A percentile compares a stretch with the other conserved stretches of the same genome.
Conservation (phyloP, 1,140 invertebrate species). For the Forficula auricularia region DNA sequence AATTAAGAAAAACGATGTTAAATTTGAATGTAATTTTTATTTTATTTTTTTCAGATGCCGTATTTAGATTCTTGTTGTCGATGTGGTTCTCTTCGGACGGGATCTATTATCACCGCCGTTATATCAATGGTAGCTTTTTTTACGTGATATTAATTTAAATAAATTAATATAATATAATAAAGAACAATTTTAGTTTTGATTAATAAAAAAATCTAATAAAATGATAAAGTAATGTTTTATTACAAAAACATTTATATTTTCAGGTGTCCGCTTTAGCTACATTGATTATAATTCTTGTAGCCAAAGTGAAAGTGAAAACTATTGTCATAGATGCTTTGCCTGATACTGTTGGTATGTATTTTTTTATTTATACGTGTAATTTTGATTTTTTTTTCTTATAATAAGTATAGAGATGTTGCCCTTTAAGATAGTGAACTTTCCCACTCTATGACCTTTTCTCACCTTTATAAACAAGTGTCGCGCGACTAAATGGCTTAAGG, state of each 20-base stretch:
- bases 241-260: constrained; percentile 14
- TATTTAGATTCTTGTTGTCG: constrained; percentile 37
- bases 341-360: constrained; percentile 24
- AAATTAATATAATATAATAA: too few species aligned
- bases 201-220: too few species aligned
- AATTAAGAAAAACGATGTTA: too few species aligned
- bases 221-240: not conserved
- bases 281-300: constrained; percentile 31
- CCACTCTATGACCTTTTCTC: too few species aligned
- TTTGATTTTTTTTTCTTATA: too few species aligned
- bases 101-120: constrained; percentile 47
- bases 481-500: too few species aligned
- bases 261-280: constrained; percentile 38
- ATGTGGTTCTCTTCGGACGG: constrained; percentile 45
- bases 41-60: constrained; percentile 15
- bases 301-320: constrained; percentile 45
- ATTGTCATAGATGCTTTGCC: constrained; percentile 44
- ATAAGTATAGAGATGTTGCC: too few species aligned
- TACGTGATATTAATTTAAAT: too few species aligned
- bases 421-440: too few species aligned
- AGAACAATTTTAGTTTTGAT: too few species aligned
- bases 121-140: constrained; percentile 48
- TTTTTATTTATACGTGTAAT: not conserved
- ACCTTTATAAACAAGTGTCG: too few species aligned
- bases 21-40: too few species aligned